Evolutionary conservation across 2,797 vertebrate genomes (phyloP).

Genomic region (Anguilla megastoma): DNA sequence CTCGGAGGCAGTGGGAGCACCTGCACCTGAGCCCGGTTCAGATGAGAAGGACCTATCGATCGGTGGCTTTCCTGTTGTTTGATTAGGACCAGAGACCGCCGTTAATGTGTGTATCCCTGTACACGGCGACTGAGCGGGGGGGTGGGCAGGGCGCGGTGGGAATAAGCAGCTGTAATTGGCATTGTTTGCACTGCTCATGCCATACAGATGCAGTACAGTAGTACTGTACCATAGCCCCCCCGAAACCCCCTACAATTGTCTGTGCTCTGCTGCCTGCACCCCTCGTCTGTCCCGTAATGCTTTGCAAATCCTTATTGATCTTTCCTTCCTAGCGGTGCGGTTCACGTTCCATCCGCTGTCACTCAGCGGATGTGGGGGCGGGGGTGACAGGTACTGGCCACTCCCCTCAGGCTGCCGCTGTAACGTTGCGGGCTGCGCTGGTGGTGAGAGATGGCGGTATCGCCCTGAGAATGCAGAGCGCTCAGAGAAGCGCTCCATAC

Average conservation of each 20-base stretch:
- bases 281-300: background rate
- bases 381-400: background rate
- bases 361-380: background rate
- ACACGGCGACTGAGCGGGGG: background rate
- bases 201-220: background rate
- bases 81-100: background rate
- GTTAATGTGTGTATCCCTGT: background rate
- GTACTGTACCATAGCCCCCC: background rate
- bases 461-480: background rate
- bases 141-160: background rate
- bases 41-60: background rate
- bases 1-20: background rate
- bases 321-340: background rate
- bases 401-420: background rate
- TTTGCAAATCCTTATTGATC: background rate
- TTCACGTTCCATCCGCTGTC: background rate
- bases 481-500: background rate
- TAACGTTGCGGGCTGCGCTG: background rate
- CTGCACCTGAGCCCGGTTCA: background rate
- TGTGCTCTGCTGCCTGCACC: background rate
- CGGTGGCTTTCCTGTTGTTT: background rate
- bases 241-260: background rate
- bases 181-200: background rate
- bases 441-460: background rate
- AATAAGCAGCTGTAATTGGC: background rate